A percentile compares a stretch with the other conserved stretches of the same genome.
phyloP scores from a whole-genome alignment of 2,113 vertebrate genomes.

The Romanogobio albipinnatus region DNA sequence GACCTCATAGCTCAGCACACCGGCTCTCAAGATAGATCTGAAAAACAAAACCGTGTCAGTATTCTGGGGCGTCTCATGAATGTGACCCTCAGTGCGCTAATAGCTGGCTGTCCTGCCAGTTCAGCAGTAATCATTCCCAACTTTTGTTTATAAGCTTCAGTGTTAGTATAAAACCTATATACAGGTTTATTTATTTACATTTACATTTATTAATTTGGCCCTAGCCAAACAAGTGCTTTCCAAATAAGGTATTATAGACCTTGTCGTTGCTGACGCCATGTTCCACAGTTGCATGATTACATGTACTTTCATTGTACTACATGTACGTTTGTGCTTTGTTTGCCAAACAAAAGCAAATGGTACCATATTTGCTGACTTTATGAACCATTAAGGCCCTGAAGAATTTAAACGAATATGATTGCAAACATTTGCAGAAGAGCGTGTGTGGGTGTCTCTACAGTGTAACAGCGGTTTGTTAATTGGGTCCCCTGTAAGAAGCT shows the following conservation, averaged over 20 bases:
- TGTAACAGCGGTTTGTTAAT: constrained; percentile 57
- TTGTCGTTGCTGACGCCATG: not conserved
- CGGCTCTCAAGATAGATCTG: constrained; percentile 44
- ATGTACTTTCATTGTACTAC: no score
- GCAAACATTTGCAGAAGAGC: constrained; percentile 26
- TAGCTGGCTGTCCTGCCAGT: constrained; percentile 30
- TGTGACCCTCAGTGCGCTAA: constrained; percentile 41
- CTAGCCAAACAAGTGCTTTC: not conserved
- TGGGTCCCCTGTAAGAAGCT: constrained; percentile 51
- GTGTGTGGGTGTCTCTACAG: constrained; percentile 19
- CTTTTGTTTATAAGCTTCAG: not conserved
- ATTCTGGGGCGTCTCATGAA: constrained; percentile 38
- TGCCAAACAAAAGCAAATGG: not conserved
- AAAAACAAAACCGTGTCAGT: constrained; percentile 43
- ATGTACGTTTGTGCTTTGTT: not conserved
- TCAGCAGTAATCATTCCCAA: constrained; percentile 30
- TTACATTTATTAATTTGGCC: not conserved
- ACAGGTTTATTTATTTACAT: not conserved
- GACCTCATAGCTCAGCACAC: constrained; percentile 41
- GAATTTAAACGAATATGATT: not conserved
- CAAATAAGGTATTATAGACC: not conserved
- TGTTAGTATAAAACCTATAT: not conserved
- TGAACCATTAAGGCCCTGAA: not conserved
- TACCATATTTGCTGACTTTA: constrained; percentile 6
- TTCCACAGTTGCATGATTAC: not conserved